Evolutionary conservation across 2,888 invertebrate genomes (phyloP).

Genomic region (Thalpophila matura): DNA sequence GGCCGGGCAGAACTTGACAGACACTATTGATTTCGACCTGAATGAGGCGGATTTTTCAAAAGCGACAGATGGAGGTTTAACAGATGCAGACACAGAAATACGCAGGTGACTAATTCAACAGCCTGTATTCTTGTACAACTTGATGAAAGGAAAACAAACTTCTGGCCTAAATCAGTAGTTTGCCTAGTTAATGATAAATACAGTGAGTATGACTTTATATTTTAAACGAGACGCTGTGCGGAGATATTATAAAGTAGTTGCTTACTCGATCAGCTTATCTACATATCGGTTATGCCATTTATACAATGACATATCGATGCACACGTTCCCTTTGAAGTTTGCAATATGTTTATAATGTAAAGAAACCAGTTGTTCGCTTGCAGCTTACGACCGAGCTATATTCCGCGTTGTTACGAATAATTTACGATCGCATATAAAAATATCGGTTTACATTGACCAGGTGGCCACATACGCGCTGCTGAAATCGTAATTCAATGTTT

Average conservation of each 20-base stretch:
- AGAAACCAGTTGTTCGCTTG: slow-evolving; percentile 47
- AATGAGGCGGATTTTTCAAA: too few relatives aligned
- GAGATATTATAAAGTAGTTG: slow-evolving; percentile 24
- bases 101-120: too few relatives aligned
- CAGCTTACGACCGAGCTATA: slow-evolving; percentile 51
- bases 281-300: slow-evolving; percentile 36
- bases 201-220: background rate
- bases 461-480: slow-evolving; percentile 48
- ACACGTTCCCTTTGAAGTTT: slow-evolving; percentile 64
- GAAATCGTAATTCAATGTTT: slow-evolving; percentile 34
- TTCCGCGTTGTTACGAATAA: slow-evolving; percentile 62
- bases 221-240: slow-evolving; percentile 9
- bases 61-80: too few relatives aligned
- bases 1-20: too few relatives aligned
- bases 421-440: slow-evolving; percentile 74
- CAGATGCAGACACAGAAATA: too few relatives aligned
- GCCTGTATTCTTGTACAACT: too few relatives aligned
- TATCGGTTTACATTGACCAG: slow-evolving; percentile 63
- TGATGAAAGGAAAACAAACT: background rate
- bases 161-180: background rate
- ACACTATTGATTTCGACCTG: too few relatives aligned
- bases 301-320: slow-evolving; percentile 48
- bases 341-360: slow-evolving; percentile 60
- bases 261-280: slow-evolving; percentile 41
- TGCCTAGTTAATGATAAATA: background rate